Evolutionary conservation across 2,113 vertebrate species (phyloP).

Genomic region (Toxostoma redivivum): DNA sequence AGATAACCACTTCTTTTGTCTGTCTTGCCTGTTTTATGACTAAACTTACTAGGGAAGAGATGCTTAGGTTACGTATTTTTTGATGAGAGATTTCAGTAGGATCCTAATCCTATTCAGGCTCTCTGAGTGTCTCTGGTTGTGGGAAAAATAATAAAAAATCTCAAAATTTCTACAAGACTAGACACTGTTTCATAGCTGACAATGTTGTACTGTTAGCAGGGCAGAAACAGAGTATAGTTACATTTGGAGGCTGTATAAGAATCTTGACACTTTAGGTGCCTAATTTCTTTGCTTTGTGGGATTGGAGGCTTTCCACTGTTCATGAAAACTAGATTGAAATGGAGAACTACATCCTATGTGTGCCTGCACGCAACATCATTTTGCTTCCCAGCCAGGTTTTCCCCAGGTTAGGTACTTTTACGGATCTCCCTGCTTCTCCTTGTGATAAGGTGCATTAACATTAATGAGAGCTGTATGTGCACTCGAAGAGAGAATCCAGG

Average conservation of each 20-base stretch:
- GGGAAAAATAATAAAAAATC: background rate
- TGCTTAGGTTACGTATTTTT: accelerated
- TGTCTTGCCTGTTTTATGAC: background rate
- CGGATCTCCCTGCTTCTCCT: background rate
- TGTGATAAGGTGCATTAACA: background rate
- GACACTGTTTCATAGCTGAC: background rate
- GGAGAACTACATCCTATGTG: background rate
- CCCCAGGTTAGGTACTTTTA: background rate
- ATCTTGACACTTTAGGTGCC: background rate
- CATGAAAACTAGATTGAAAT: background rate
- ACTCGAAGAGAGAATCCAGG: background rate
- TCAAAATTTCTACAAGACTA: background rate
- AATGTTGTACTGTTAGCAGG: background rate
- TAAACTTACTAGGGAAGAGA: background rate
- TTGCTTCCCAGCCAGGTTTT: background rate
- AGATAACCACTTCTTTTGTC: background rate
- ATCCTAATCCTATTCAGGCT: background rate
- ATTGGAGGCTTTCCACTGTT: background rate
- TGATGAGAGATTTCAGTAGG: background rate
- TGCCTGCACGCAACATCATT: background rate
- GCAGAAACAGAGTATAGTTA: background rate
- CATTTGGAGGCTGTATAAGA: background rate
- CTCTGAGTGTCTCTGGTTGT: background rate
- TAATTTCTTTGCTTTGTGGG: background rate
- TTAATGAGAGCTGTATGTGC: background rate